These are phyloP conservation scores for Aphidoletes aphidimyza DNA, from an alignment of 2,888 invertebrate genomes.

Conservation along the genomic window DNA sequence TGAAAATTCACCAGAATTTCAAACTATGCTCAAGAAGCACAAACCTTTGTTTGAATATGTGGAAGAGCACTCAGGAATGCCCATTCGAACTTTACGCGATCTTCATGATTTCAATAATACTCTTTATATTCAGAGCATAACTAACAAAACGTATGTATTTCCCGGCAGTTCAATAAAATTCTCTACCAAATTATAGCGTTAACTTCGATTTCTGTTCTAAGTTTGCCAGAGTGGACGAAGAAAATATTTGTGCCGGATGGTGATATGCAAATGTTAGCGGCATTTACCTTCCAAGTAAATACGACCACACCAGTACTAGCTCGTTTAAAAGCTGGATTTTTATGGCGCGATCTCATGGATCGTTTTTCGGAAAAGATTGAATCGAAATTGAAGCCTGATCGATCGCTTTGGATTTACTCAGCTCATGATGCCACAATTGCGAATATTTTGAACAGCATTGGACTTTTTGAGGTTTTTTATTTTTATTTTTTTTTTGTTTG, in stretches of 20 bases:
- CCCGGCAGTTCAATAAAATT: no score
- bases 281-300: conserved; percentile 59
- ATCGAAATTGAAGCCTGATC: conserved; percentile 66
- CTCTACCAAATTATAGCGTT: no score
- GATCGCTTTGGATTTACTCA: conserved; percentile 78
- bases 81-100: not conserved
- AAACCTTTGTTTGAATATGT: not conserved
- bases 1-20: conserved; percentile 63
- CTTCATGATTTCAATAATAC: conserved; percentile 74
- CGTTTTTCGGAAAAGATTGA: conserved; percentile 70
- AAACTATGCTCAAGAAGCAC: conserved; percentile 68
- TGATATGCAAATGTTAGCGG: not conserved
- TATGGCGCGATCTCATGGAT: conserved; percentile 75
- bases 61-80: not conserved
- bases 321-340: conserved; percentile 71
- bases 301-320: conserved; percentile 71
- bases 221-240: not conserved
- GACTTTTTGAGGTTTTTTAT: not conserved
- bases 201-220: no score
- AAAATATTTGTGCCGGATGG: not conserved
- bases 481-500: no score
- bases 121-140: conserved; percentile 74
- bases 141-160: conserved; percentile 68
- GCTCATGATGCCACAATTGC: conserved; percentile 87
- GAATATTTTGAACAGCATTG: conserved; percentile 76